Evolutionary conservation across 2,888 invertebrate species (phyloP).

Genomic region (Aphelenchoides bicaudatus): DNA sequence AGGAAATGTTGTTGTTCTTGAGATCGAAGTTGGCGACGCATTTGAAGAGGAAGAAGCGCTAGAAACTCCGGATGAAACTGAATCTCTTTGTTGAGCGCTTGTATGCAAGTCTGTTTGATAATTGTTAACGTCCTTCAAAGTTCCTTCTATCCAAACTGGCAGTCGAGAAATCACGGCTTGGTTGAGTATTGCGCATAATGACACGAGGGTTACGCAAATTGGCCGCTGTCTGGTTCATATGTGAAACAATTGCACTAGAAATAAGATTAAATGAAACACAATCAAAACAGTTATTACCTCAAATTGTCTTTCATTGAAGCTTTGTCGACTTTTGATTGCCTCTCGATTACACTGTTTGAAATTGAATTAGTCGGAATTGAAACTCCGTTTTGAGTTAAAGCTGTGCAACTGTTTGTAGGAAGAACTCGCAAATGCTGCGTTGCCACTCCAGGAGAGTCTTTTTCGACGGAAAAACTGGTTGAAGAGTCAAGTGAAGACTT

Average conservation of each 20-base stretch:
- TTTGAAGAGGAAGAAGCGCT: conserved; percentile 18
- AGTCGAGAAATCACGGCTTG: conserved; percentile 20
- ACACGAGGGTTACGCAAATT: neutral
- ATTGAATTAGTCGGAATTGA: neutral
- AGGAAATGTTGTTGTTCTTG: conserved; percentile 25
- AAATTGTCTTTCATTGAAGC: too few relatives aligned
- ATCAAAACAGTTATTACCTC: too few relatives aligned
- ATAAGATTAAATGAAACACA: too few relatives aligned
- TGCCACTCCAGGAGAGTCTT: neutral
- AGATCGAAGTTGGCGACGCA: conserved; percentile 14
- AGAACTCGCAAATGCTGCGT: neutral
- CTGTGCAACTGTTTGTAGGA: neutral
- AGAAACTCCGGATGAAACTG: conserved; percentile 17
- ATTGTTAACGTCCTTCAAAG: neutral
- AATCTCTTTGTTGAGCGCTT: conserved; percentile 12
- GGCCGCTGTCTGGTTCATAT: conserved; percentile 4
- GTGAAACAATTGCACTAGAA: neutral
- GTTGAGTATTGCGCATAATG: neutral
- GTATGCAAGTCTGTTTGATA: neutral
- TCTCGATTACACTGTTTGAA: too few relatives aligned
- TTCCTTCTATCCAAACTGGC: conserved; percentile 21
- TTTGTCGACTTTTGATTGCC: too few relatives aligned
- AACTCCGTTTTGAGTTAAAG: neutral
- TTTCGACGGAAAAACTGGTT: conserved; percentile 2
- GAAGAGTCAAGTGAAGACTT: neutral